Percentiles rank a stretch among this genome's conserved stretches.
These are phyloP conservation scores for Xiphias gladius DNA, from an alignment of 2,113 vertebrate genomes.

Conservation along the genomic window DNA sequence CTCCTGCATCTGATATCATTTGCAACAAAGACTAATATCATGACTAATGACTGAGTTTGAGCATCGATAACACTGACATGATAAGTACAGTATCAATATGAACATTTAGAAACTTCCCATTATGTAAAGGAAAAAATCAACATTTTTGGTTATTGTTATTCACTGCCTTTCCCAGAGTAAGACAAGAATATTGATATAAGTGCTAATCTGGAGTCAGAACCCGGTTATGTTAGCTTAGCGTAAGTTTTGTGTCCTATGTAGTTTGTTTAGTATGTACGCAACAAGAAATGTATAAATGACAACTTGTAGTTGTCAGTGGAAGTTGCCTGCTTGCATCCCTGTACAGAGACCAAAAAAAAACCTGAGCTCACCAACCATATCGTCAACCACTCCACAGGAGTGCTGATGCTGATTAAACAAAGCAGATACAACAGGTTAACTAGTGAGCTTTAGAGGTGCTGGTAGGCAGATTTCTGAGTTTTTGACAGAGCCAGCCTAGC, in stretches of 20 bases:
- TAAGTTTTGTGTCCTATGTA: no score
- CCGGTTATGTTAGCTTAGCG: no score
- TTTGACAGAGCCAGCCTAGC: neutral
- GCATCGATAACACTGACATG: neutral
- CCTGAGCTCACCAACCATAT: neutral
- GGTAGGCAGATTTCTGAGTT: neutral
- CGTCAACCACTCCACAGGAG: neutral
- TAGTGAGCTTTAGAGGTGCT: no score
- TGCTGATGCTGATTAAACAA: neutral
- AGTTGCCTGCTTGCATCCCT: neutral
- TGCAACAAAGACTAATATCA: neutral
- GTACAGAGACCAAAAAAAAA: neutral
- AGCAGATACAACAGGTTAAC: neutral
- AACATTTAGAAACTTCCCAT: neutral
- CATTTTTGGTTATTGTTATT: neutral
- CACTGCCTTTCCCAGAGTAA: neutral
- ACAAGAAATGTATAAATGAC: no score
- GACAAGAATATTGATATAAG: no score
- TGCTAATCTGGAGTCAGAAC: no score
- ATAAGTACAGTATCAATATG: neutral
- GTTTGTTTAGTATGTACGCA: no score
- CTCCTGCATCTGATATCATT: neutral
- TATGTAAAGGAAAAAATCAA: neutral
- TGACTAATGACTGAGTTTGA: neutral
- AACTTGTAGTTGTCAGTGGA: no score